A percentile compares a stretch with the other conserved stretches of the same genome.
Conservation (phyloP, 2,797 vertebrate genomes). For the Dipus sagitta region DNA sequence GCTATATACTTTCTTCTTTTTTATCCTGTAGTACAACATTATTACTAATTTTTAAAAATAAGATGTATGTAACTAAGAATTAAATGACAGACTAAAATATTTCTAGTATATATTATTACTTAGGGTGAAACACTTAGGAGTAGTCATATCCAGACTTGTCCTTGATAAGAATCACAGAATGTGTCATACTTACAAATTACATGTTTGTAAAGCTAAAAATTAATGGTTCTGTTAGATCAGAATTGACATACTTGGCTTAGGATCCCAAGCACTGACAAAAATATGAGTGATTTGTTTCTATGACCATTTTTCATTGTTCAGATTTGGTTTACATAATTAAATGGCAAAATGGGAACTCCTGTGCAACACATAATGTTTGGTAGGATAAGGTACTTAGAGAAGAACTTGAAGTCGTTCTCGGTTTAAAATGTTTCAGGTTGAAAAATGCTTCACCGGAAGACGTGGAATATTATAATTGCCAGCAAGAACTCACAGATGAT, state of each 20-base stretch:
- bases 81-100: constrained; percentile 34
- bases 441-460: constrained; percentile 98
- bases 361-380: constrained; percentile 9
- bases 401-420: constrained; percentile 69
- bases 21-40: too few species aligned
- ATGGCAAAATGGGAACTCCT: constrained; percentile 18
- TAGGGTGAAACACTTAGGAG: neutral
- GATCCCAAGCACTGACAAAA: neutral
- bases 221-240: neutral
- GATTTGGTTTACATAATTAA: neutral
- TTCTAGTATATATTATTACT: neutral
- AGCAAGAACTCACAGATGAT: constrained; percentile 97
- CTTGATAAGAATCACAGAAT: neutral
- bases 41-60: neutral
- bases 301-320: constrained; percentile 40
- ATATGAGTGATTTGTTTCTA: neutral
- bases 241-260: neutral
- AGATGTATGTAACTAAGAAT: neutral
- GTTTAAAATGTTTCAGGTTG: constrained; percentile 89
- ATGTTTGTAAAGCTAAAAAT: constrained; percentile 31
- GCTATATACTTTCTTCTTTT: constrained; percentile 19
- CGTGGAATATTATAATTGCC: constrained; percentile 98
- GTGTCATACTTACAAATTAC: neutral
- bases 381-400: constrained; percentile 8
- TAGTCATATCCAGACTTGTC: neutral